A percentile compares a stretch with the other conserved stretches of the same genome.
phyloP scores from a whole-genome alignment of 2,113 vertebrate genomes.

The Gobiocypris rarus region DNA sequence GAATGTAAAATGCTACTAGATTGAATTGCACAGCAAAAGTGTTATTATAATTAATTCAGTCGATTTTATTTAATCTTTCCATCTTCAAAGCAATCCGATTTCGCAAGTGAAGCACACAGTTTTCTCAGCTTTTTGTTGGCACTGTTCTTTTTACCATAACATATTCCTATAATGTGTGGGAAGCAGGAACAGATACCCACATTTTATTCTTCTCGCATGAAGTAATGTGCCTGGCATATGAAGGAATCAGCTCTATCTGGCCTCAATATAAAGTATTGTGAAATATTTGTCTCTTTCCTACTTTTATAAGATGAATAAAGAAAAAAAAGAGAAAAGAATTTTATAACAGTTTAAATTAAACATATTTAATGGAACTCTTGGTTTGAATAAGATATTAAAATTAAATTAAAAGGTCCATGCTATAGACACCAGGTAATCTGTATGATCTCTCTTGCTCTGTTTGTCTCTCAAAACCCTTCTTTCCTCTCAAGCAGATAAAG shows the following conservation, averaged over 20 bases:
- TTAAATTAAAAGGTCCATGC: background rate
- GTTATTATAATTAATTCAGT: background rate
- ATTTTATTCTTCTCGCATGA: background rate
- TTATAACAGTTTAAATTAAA: background rate
- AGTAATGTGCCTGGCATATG: background rate
- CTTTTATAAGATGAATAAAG: background rate
- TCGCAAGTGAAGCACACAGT: background rate
- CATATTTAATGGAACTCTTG: background rate
- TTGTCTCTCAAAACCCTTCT: slow-evolving; percentile 9
- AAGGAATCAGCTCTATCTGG: background rate
- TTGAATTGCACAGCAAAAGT: background rate
- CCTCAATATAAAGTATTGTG: background rate
- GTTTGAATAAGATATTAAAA: background rate
- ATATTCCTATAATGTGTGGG: background rate
- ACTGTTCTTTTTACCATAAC: background rate
- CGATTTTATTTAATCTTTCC: background rate
- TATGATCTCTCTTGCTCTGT: background rate
- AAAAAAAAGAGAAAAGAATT: background rate
- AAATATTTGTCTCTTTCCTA: background rate
- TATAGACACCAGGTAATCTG: background rate
- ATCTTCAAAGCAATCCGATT: background rate
- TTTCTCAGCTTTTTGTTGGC: background rate
- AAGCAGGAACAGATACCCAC: background rate
- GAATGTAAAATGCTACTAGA: slow-evolving; percentile 22
- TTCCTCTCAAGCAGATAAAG: slow-evolving; percentile 21